Base-by-base conservation (phyloP, 2,113 vertebrate species). In the Callocephalon fimbriatum region DNA sequence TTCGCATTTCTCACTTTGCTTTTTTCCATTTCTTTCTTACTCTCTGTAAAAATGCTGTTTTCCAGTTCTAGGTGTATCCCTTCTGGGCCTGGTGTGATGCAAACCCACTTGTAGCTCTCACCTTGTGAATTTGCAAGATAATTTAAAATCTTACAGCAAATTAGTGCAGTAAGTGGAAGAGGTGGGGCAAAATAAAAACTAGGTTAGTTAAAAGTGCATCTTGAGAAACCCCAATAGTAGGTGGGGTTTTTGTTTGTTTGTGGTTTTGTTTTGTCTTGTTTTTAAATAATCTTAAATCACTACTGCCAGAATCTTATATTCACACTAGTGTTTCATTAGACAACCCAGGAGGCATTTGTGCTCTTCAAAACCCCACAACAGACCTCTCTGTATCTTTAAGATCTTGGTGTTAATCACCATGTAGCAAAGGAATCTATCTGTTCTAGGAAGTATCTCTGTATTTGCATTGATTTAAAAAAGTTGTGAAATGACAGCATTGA, bases 111-210 rank as follows among this genome's bases (percentile, higher is more conserved):
- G 0, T 14, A 72, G 58, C 27, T 86, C 20, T 80, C 19, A 35
- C 10, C 10, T 18, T 74, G 29, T 45, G 61, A 91, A 45, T 95
- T 27, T 54, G 47, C 17, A 74, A 80, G 26, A 40, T 67, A 67
- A 54, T 77, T 77, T 45, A 84, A 95, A 86, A 86, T 12, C 15
- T 71, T 42, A 50, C 15, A 91, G 42, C 4, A 74, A 67, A 62
- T 54, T 6, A 66, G 9, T 48, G 16, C 22, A 58, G 23, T 56
- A 79, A 80, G 29, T 21, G 76, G 37, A 72, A 83, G 48, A 85
- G 10, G 13, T 3, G 48, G 45, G 25, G 73, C 19, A 74, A 63
- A 80, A 80, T 42, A 48, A 38, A 42, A 74, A 87, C 7, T 40
- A 31, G 14, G 3, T 35, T 80, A 27, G 15, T 58, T 35, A 78